These are phyloP conservation scores for Knipowitschia caucasica DNA, from an alignment of 2,797 vertebrate species.

Conservation along the genomic window DNA sequence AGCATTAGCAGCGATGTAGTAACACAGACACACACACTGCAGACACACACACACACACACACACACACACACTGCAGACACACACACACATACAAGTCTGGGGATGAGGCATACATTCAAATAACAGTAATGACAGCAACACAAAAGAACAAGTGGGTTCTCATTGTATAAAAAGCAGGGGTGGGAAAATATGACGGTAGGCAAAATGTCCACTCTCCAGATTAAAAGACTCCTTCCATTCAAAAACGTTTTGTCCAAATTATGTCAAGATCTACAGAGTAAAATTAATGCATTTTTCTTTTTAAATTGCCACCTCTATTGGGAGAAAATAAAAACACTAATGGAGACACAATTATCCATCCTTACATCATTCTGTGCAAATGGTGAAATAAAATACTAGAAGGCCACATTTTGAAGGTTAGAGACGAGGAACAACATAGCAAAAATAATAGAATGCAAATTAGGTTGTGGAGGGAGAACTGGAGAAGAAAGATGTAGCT, in stretches of 20 bases:
- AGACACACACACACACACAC: slow-evolving; percentile 24
- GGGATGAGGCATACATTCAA: slow-evolving; percentile 28
- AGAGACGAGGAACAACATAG: neutral
- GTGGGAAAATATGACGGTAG: too few species aligned
- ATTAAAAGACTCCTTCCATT: too few species aligned
- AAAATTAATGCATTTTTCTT: too few species aligned
- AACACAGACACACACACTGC: slow-evolving; percentile 23
- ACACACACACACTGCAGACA: too few species aligned
- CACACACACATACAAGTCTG: slow-evolving; percentile 16
- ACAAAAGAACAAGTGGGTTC: neutral
- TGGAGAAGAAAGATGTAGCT: neutral
- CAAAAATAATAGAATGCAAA: neutral
- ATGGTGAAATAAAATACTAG: neutral
- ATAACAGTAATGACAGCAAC: slow-evolving; percentile 24
- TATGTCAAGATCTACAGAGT: too few species aligned
- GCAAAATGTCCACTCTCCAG: too few species aligned
- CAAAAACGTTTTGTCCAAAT: too few species aligned
- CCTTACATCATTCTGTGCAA: neutral
- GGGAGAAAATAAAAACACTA: neutral
- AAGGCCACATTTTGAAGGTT: neutral
- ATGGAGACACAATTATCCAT: neutral
- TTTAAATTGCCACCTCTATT: too few species aligned
- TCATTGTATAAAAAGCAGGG: neutral
- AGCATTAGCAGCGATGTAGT: slow-evolving; percentile 70
- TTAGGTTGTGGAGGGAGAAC: neutral